Evolutionary conservation across 2,888 invertebrate genomes (phyloP).

Genomic region (Cataglyphis rosenhaueri): DNA sequence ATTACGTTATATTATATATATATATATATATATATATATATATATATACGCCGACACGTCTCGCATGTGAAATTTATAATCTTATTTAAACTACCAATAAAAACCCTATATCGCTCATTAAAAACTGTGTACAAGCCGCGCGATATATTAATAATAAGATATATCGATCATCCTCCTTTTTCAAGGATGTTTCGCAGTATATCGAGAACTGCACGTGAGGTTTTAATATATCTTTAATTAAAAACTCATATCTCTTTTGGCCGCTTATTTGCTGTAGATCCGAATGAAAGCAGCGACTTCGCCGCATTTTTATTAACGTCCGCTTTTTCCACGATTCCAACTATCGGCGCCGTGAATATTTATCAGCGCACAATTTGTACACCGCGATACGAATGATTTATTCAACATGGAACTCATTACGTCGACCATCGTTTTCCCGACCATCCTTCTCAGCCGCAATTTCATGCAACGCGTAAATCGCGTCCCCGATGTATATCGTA

Average conservation of each 20-base stretch:
- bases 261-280: not conserved
- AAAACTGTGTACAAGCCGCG: not conserved
- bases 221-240: slow-evolving; percentile 20
- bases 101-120: not conserved
- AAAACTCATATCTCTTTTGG: not conserved
- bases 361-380: slow-evolving; percentile 39
- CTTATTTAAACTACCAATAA: not conserved
- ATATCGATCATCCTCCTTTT: not conserved
- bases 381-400: slow-evolving; percentile 39
- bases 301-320: slow-evolving; percentile 29
- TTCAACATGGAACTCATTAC: slow-evolving; percentile 45
- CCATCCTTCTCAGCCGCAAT: slow-evolving; percentile 30
- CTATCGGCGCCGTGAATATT: slow-evolving; percentile 39
- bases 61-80: not conserved
- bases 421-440: slow-evolving; percentile 13
- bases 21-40: too few relatives aligned
- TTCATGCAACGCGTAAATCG: slow-evolving; percentile 24
- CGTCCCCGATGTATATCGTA: not conserved
- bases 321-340: not conserved
- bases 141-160: not conserved
- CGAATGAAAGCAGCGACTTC: not conserved
- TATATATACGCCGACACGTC: not conserved
- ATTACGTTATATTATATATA: not conserved
- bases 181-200: not conserved
- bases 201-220: not conserved